Evolutionary conservation across 2,113 vertebrate genomes (phyloP).

Genomic region (Acrocephalus arundinaceus): DNA sequence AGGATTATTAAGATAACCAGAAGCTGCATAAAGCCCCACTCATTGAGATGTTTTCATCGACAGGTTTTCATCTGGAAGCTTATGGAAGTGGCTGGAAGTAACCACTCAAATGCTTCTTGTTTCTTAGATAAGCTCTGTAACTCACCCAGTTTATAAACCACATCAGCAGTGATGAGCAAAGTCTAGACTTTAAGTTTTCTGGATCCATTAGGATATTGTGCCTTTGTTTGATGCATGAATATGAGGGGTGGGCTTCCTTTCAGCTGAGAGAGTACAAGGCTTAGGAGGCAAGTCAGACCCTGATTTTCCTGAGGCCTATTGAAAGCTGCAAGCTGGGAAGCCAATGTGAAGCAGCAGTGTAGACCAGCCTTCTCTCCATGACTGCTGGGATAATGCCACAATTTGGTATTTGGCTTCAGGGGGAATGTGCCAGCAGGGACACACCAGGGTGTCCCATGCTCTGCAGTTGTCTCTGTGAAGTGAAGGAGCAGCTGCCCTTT

Average conservation of each 20-base stretch:
- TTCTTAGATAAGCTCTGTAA: not conserved
- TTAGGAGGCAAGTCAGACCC: not conserved
- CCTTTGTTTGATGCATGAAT: not conserved
- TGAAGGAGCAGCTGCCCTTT: accelerated
- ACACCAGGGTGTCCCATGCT: not conserved
- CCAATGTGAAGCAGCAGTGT: not conserved
- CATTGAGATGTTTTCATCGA: not conserved
- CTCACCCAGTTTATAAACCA: not conserved
- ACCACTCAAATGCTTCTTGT: not conserved
- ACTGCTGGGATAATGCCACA: not conserved
- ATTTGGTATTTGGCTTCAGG: not conserved
- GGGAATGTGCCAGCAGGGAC: not conserved
- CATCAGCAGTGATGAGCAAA: not conserved
- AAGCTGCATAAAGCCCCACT: slow-evolving; percentile 14
- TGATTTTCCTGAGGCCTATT: not conserved
- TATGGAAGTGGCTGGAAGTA: slow-evolving; percentile 1
- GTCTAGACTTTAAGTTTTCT: not conserved
- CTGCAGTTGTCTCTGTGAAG: not conserved
- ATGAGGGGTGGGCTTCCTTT: not conserved
- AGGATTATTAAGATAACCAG: slow-evolving; percentile 55
- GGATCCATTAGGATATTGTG: not conserved
- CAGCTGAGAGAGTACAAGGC: not conserved
- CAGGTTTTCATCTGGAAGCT: slow-evolving; percentile 29
- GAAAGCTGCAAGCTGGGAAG: not conserved
- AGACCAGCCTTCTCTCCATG: not conserved